A percentile compares a stretch with the other conserved stretches of the same genome.
phyloP scores from a whole-genome alignment of 2,888 invertebrate species.

The Platerodrilus igneus region DNA sequence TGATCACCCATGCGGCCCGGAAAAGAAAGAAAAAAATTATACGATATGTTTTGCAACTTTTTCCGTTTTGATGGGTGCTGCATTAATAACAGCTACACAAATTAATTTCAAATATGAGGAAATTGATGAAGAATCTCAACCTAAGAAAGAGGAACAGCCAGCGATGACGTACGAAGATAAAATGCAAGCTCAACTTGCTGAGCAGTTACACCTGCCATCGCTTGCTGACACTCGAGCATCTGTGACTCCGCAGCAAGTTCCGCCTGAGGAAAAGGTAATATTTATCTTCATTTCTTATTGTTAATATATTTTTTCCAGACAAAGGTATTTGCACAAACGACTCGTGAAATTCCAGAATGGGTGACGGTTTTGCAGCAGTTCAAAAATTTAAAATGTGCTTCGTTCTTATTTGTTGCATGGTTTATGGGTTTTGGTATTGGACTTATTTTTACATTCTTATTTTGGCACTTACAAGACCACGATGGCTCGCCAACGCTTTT shows the following conservation, averaged over 20 bases:
- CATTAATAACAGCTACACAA: conserved; percentile 87
- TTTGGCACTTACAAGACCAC: conserved; percentile 96
- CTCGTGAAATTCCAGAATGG: conserved; percentile 90
- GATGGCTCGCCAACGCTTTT: conserved; percentile 96
- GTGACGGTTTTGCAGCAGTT: conserved; percentile 85
- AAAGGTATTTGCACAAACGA: conserved; percentile 90
- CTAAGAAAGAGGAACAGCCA: conserved; percentile 22
- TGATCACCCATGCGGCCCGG: conserved; percentile 85
- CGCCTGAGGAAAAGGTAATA: conserved; percentile 51
- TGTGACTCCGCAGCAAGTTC: conserved; percentile 42
- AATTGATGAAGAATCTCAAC: conserved; percentile 36
- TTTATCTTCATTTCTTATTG: neutral
- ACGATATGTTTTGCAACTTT: conserved; percentile 98
- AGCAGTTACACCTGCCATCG: conserved; percentile 76
- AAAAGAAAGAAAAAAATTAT: conserved; percentile 92
- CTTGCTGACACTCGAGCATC: conserved; percentile 62
- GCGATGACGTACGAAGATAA: conserved; percentile 66
- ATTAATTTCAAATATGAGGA: conserved; percentile 68
- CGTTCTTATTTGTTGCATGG: conserved; percentile 94
- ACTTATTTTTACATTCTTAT: conserved; percentile 96
- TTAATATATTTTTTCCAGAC: conserved; percentile 55
- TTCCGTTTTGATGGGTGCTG: conserved; percentile 93
- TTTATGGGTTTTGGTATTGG: conserved; percentile 99
- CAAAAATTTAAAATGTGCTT: conserved; percentile 83
- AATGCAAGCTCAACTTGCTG: conserved; percentile 77